Evolutionary conservation across 2,113 vertebrate genomes (phyloP).

Genomic region (Cyanocitta stelleri): DNA sequence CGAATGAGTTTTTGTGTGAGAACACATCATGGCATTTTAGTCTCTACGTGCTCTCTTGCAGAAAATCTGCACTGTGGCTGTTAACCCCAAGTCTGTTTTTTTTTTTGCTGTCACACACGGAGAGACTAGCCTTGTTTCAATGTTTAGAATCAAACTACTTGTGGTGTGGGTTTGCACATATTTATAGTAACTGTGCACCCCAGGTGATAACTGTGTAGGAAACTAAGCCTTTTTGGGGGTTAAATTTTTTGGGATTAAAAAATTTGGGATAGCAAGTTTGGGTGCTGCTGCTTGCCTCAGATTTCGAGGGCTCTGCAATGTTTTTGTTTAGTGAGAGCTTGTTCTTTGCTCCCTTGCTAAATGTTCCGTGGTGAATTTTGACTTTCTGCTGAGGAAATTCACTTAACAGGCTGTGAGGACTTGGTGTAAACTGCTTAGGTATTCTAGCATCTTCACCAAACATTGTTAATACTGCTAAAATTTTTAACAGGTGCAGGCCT

Average conservation of each 20-base stretch:
- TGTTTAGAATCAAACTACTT: background rate
- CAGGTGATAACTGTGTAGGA: background rate
- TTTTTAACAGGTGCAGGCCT: background rate
- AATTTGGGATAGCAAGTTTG: background rate
- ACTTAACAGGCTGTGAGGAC: background rate
- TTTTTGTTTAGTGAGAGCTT: background rate
- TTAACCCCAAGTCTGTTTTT: background rate
- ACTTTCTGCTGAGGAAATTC: background rate
- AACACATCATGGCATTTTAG: fast-evolving
- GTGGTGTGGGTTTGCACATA: background rate
- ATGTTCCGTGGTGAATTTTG: background rate
- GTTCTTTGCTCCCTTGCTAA: background rate
- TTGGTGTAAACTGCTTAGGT: background rate
- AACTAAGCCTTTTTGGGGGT: background rate
- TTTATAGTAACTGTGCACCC: background rate
- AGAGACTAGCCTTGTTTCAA: background rate
- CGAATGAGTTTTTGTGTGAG: background rate
- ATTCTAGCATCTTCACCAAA: background rate
- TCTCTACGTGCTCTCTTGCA: background rate
- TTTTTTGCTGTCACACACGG: background rate
- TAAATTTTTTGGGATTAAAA: no score
- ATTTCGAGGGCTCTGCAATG: background rate
- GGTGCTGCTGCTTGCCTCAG: background rate
- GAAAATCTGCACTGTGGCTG: background rate
- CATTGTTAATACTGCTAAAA: background rate